Base-by-base conservation (phyloP, 92 coral and sea anemone species). In the Porites lobata region DNA sequence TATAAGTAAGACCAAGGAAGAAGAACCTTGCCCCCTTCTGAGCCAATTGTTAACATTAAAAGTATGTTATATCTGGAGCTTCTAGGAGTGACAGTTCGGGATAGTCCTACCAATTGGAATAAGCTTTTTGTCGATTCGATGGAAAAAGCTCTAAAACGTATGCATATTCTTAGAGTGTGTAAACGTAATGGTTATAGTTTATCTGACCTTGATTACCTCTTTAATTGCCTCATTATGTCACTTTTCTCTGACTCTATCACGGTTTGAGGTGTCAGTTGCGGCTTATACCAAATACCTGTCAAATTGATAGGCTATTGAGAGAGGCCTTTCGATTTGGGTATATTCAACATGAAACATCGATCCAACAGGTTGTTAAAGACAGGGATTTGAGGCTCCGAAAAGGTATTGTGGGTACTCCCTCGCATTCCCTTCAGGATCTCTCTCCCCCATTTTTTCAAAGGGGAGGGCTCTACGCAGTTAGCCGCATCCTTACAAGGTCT, bases 321-420 rank as follows among this genome's bases (percentile, higher is more conserved):
- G 84, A 88, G 68, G 94, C 88, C 62, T 64, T 83, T 68, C 67
- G 80, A 77, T 91, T 87, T 77, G 87, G 86, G 64, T 78, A 88
- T 80, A 64, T 84, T 9, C 76, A 77, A 47, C 63, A 71, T 4
- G 77, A 38, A 17, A 76, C 75, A 75, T 63, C 86, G 29, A 87
- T 79, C 18, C 83, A 21, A 53, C 80, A 91, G 76, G 20, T 91
- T 12, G 71, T 87, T 10, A 81, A 82, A 17, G 80, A 70, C 7
- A 72, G 74, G 57, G 90, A 90, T 50, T 50, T n/a, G 77, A 79
- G 75, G 58, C 19, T 85, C 18, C 57, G 93, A 83, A 79, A 66
- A 9, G 65, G 70, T 14, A 19, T 57, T 56, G 72, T 53, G 54
- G 69, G 56, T 22, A 47, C 72, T 43, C 24, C 61, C 65, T 58